Evolutionary conservation across 23 tunicate genomes (phyloP), one percentile per base, ranked within the genome.

Genomic region (Diplosoma virens): DNA sequence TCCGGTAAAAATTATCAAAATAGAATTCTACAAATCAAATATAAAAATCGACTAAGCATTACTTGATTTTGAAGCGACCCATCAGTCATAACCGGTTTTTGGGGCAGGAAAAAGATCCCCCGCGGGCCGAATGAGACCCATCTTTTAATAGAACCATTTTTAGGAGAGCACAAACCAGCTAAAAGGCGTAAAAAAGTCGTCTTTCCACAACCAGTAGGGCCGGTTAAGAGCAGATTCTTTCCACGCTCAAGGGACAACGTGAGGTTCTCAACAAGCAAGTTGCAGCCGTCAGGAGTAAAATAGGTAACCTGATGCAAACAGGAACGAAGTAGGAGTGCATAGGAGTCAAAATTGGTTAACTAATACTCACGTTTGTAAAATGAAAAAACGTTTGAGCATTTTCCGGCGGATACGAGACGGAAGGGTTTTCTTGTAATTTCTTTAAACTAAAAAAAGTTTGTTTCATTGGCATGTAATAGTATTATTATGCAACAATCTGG

Each of bases 21-120:
- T n/a, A n/a, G n/a, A n/a, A n/a, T n/a, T n/a, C n/a, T n/a, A n/a
- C n/a, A n/a, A n/a, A n/a, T 74, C 21, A 54, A 54, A 55, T 18
- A 5, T 27, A 6, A 28, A 14, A 26, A 54, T 20, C 25, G 11
- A 9, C 52, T 9, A 58, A 20, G 6, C 74, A 28, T 52, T 18
- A 92, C 97, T 80, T 76, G 87, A 41, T 92, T 83, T 59, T 68
- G 58, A 29, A 92, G 37, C 11, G 87, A 80, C 45, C 97, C 97
- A 27, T 92, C 85, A 0, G 97, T 85, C 27, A 84, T 28, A 6
- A 84, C 30, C 0, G 97, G 80, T 61, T 85, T 85, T 55, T 92
- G 91, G 2, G 97, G 97, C 66, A 92, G 70, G 69, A 53, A 92
- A 81, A 92, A 72, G 71, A 92, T 79, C 2, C 97, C 97, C 0